Percentiles rank a stretch among this genome's conserved stretches.
Evolutionary conservation across 2,888 invertebrate genomes (phyloP).

Genomic region (Athrips mouffetella): DNA sequence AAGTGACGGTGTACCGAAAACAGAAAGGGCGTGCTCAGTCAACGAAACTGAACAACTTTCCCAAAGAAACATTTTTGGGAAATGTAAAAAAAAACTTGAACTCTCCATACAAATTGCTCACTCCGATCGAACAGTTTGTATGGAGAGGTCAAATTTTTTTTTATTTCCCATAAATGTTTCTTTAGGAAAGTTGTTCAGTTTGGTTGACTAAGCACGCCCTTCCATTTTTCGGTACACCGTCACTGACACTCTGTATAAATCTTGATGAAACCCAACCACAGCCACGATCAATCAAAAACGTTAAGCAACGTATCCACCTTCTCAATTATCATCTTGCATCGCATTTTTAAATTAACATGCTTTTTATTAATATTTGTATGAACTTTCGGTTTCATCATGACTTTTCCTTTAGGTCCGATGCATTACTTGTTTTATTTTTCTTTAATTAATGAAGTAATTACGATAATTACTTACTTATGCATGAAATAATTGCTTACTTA

Average conservation of each 20-base stretch:
- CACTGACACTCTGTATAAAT: background rate
- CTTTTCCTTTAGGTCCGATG: conserved; percentile 8
- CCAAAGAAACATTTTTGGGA: too few species aligned
- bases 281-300: conserved; percentile 33
- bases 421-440: conserved; percentile 22
- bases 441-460: conserved; percentile 28
- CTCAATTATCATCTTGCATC: conserved; percentile 26
- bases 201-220: too few species aligned
- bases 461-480: conserved; percentile 19
- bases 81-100: too few species aligned
- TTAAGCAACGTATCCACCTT: conserved; percentile 22
- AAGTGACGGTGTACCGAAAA: too few species aligned
- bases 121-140: too few species aligned
- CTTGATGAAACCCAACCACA: conserved; percentile 40
- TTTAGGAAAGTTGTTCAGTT: too few species aligned
- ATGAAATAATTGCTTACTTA: background rate
- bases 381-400: conserved; percentile 19
- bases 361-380: conserved; percentile 19
- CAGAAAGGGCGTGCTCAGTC: too few species aligned
- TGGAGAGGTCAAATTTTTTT: too few species aligned
- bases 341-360: conserved; percentile 21
- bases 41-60: too few species aligned
- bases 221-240: too few species aligned
- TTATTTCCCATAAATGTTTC: too few species aligned
- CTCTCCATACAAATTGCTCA: too few species aligned